A percentile compares a stretch with the other conserved stretches of the same genome.
phyloP scores from a whole-genome alignment of 2,797 vertebrate species.

The Ammospiza maritima region DNA sequence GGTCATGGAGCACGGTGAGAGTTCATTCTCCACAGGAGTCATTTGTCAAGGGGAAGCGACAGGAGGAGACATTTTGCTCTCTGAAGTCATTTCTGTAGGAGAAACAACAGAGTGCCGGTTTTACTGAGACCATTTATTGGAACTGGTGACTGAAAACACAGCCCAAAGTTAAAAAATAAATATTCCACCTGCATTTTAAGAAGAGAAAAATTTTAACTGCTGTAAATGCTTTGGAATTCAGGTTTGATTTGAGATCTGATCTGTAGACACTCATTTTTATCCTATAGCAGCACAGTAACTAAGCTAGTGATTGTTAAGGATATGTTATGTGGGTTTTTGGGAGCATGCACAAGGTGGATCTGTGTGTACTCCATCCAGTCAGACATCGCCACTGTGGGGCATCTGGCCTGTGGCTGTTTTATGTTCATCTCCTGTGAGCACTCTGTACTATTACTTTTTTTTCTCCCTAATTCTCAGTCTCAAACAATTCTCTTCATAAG shows the following conservation, averaged over 20 bases:
- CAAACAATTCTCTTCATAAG: not conserved
- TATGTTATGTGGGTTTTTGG: not conserved
- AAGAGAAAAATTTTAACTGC: not conserved
- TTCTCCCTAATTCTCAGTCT: not conserved
- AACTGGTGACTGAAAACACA: not conserved
- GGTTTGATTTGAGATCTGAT: not conserved
- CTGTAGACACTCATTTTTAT: not conserved
- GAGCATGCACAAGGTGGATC: rapidly evolving
- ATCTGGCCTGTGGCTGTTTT: not conserved
- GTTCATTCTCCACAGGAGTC: not conserved
- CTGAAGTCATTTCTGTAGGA: not conserved
- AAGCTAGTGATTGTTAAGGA: not conserved
- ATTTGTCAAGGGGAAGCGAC: not conserved
- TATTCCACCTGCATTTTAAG: not conserved
- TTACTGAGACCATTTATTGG: not conserved
- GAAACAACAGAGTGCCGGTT: not conserved
- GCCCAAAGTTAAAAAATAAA: not conserved
- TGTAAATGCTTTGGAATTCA: not conserved
- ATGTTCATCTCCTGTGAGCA: not conserved
- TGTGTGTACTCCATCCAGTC: not conserved
- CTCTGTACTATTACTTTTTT: not conserved
- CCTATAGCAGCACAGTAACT: not conserved
- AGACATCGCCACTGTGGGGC: not conserved
- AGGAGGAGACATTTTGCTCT: not conserved
- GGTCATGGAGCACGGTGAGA: not conserved